Conservation (phyloP, 2,888 invertebrate genomes). For the Kryphioiulus occultus region DNA sequence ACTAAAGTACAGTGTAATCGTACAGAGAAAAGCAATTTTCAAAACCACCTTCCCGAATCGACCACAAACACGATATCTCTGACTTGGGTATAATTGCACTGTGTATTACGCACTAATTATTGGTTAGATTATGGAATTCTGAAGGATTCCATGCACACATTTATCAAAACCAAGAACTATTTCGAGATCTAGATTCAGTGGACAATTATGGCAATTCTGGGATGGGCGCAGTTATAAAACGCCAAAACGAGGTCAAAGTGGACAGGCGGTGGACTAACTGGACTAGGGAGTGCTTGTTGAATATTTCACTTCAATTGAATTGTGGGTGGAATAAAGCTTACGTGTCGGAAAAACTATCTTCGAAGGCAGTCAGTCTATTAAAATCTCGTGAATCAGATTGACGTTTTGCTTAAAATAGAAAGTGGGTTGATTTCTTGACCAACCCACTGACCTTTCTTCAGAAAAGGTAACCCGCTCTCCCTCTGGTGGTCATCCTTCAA, state of each 20-base stretch:
- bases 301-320: neutral
- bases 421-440: neutral
- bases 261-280: conserved; percentile 15
- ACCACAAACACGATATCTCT: neutral
- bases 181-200: neutral
- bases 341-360: neutral
- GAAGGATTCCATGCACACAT: neutral
- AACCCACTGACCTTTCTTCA: conserved; percentile 13
- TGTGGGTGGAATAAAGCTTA: neutral
- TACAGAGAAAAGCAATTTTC: neutral
- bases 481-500: conserved; percentile 2
- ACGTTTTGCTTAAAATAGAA: neutral
- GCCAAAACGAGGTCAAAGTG: neutral
- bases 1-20: too few species aligned
- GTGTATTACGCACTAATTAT: neutral
- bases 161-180: neutral
- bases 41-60: neutral
- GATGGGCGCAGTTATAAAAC: neutral
- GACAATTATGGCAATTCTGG: neutral
- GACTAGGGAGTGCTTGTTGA: neutral
- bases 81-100: neutral
- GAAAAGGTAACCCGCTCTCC: neutral
- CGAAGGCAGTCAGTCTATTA: neutral
- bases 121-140: neutral
- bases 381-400: neutral